These are phyloP conservation scores for Antheraea assamensis DNA, from an alignment of 2,888 invertebrate species.

Conservation along the genomic window DNA sequence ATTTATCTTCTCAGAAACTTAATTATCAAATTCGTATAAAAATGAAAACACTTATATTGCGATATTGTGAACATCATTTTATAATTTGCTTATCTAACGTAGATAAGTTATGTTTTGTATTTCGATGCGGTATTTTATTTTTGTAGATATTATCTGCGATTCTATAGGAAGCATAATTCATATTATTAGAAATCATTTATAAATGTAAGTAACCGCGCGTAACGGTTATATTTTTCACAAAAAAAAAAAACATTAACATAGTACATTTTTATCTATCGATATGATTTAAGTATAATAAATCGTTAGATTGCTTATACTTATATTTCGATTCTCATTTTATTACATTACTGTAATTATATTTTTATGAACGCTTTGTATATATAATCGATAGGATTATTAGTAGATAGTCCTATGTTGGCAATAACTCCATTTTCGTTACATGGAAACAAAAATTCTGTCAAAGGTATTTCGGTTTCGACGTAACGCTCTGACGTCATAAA, in stretches of 20 bases:
- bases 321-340: not conserved
- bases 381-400: too few species aligned
- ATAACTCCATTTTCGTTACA: too few species aligned
- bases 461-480: too few species aligned
- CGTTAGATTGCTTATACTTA: not conserved
- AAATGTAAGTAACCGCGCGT: not conserved
- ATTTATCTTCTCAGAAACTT: not conserved
- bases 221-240: too few species aligned
- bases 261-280: not conserved
- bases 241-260: not conserved
- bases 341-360: too few species aligned
- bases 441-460: too few species aligned
- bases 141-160: not conserved
- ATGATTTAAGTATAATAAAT: not conserved
- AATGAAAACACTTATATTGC: not conserved
- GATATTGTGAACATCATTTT: slow-evolving; percentile 7
- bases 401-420: too few species aligned
- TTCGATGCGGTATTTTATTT: not conserved
- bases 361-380: too few species aligned
- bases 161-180: not conserved
- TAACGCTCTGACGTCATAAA: too few species aligned
- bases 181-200: not conserved
- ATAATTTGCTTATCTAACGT: slow-evolving; percentile 16
- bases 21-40: slow-evolving; percentile 4
- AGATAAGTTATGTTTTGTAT: not conserved